Evolutionary conservation across 1,140 invertebrate species (phyloP).

Genomic region (Bacillus rossius): DNA sequence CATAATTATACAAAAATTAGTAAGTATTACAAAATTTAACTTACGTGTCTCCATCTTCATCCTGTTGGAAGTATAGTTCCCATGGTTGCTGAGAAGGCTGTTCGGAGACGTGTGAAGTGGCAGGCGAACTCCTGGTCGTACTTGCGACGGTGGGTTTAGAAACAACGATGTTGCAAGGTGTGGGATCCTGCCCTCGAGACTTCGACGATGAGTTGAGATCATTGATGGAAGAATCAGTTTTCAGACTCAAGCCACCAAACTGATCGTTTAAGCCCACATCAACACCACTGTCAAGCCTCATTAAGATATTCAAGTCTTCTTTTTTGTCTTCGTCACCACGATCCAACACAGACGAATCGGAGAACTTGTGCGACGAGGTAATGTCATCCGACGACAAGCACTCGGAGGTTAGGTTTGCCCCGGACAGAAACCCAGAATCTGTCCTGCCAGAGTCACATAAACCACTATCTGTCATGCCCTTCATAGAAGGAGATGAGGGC

Average conservation of each 20-base stretch:
- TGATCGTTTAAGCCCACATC: slow-evolving; percentile 46
- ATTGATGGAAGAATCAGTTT: slow-evolving; percentile 28
- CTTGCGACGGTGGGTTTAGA: slow-evolving; percentile 16
- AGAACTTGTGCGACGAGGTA: slow-evolving; percentile 22
- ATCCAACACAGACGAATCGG: slow-evolving; percentile 18
- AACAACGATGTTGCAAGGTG: slow-evolving; percentile 2
- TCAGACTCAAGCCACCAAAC: slow-evolving; percentile 46
- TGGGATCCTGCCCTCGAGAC: neutral
- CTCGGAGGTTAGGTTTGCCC: slow-evolving; percentile 43
- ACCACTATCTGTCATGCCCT: slow-evolving; percentile 13
- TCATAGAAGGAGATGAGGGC: slow-evolving; percentile 8
- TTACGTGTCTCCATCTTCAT: slow-evolving; percentile 69
- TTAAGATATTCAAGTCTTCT: slow-evolving; percentile 25
- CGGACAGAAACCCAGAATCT: slow-evolving; percentile 54
- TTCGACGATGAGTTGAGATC: slow-evolving; percentile 21
- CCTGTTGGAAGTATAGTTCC: slow-evolving; percentile 54
- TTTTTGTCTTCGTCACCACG: slow-evolving; percentile 5
- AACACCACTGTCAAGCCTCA: slow-evolving; percentile 47
- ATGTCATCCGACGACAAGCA: slow-evolving; percentile 27
- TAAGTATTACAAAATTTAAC: too few relatives aligned
- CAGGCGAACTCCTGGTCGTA: slow-evolving; percentile 9
- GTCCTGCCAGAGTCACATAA: slow-evolving; percentile 38
- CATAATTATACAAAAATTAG: too few relatives aligned
- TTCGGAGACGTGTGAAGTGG: neutral
- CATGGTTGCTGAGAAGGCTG: slow-evolving; percentile 30